Evolutionary conservation across 53 echinoderm and acorn worm genomes (phyloP).

Genomic region (Zoroaster sp.): DNA sequence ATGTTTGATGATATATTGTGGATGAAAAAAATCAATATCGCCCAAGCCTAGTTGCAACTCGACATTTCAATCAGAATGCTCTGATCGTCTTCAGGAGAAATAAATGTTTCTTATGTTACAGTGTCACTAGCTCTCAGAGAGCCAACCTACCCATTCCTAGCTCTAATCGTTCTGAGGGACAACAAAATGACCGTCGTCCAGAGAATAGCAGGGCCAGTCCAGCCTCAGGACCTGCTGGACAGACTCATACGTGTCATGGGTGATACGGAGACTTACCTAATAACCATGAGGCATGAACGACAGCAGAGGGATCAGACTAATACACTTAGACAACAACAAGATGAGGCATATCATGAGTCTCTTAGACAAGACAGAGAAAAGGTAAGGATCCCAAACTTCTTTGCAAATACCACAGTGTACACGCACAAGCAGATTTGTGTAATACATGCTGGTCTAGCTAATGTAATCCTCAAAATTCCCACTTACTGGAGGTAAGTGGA

Average conservation of each 20-base stretch:
- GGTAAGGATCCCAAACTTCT: constrained; percentile 31
- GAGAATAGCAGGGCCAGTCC: constrained; percentile 88
- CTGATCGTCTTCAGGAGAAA: not conserved
- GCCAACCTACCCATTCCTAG: constrained; percentile 89
- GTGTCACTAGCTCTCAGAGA: constrained; percentile 87
- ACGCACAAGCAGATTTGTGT: too few species aligned
- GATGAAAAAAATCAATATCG: too few species aligned
- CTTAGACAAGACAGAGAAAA: constrained; percentile 89
- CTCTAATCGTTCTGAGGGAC: constrained; percentile 87
- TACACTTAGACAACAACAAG: constrained; percentile 87
- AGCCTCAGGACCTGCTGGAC: constrained; percentile 68
- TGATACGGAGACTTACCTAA: constrained; percentile 83
- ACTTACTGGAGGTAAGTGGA: too few species aligned
- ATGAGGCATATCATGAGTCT: constrained; percentile 84
- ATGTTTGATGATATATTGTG: too few species aligned
- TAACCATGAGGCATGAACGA: constrained; percentile 77
- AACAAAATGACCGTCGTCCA: constrained; percentile 92
- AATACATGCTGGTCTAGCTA: too few species aligned
- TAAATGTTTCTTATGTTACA: constrained; percentile 8
- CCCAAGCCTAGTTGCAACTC: too few species aligned
- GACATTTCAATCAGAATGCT: too few species aligned
- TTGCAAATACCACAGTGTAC: too few species aligned
- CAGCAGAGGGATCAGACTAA: constrained; percentile 70
- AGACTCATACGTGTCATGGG: constrained; percentile 73
- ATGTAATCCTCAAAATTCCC: too few species aligned